Evolutionary conservation across 2,797 vertebrate genomes (phyloP), one percentile per base, ranked within the genome.

Genomic region (Schizothorax lantsangensis): DNA sequence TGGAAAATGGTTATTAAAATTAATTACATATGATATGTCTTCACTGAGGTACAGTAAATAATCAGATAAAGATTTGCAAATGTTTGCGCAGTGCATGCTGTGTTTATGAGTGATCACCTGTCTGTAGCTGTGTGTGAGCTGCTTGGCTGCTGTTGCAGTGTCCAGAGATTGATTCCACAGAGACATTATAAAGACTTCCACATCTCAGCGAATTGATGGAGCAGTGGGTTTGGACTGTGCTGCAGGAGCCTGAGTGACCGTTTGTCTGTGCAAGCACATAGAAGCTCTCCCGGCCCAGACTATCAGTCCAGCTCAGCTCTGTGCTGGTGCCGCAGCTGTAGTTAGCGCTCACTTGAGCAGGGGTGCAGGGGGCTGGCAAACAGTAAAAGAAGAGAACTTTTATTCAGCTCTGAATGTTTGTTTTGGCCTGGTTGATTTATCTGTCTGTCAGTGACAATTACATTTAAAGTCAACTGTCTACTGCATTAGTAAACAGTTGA

Each of bases 131-230:
- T 0, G 88, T 86, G 23, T 66, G 21, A 6, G 88, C 92, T 1
- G 93, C 79, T 8, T 84, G 9, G 40, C 90, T 95, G 92, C 95
- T 95, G 92, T 93, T 95, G 90, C 96, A 96, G 57, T 90, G 90
- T 57, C 89, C 88, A 3, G 92, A 93, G 80, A 93, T 33, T 2
- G 95, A 92, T 1, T 57, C 80, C 73, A 96, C 94, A 0, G 79
- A 88, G 14, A 95, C 91, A 0, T 90, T 68, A 40, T 96, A 97
- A 3, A 78, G 49, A 38, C 38, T 89, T 1, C 95, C 94, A 23
- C 96, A 97, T 36, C 71, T 88, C 86, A 96, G 90, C 0, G 92
- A 85, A 30, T 80, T 40, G 30, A 96, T 26, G 10, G 89, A 59
- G 86, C 95, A 96, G 84, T 71, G 19, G 1, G 93, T 95, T 79